Evolutionary conservation across 2,888 invertebrate genomes (phyloP).

Genomic region (Homarus gammarus): DNA sequence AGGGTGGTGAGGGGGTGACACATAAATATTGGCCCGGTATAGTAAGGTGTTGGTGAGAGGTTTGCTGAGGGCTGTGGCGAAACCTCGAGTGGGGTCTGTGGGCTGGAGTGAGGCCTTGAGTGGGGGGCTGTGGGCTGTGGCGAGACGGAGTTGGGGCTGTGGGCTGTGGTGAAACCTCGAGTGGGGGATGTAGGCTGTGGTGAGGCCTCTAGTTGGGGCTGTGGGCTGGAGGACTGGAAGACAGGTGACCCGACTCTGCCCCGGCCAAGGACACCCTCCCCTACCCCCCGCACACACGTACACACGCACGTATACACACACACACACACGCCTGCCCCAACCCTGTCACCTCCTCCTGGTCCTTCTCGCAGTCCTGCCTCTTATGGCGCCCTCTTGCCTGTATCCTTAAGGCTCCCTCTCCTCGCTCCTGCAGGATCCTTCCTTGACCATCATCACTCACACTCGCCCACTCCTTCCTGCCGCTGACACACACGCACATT

Average conservation of each 20-base stretch:
- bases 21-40: too few species aligned
- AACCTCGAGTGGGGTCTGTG: neutral
- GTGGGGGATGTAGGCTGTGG: neutral
- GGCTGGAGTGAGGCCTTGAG: neutral
- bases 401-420: neutral
- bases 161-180: neutral
- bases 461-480: too few species aligned
- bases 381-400: neutral
- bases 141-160: neutral
- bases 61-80: neutral
- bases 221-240: conserved; percentile 16
- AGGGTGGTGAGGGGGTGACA: too few species aligned
- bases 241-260: conserved; percentile 32
- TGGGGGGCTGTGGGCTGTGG: neutral
- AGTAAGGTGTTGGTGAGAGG: too few species aligned
- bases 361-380: neutral
- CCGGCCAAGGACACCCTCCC: conserved; percentile 34
- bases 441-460: too few species aligned
- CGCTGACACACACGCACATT: too few species aligned
- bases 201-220: neutral
- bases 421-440: neutral
- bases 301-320: neutral
- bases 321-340: too few species aligned
- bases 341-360: neutral
- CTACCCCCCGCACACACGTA: neutral